phyloP scores from a whole-genome alignment of 2,113 vertebrate species.

The Salvelinus sp. region DNA sequence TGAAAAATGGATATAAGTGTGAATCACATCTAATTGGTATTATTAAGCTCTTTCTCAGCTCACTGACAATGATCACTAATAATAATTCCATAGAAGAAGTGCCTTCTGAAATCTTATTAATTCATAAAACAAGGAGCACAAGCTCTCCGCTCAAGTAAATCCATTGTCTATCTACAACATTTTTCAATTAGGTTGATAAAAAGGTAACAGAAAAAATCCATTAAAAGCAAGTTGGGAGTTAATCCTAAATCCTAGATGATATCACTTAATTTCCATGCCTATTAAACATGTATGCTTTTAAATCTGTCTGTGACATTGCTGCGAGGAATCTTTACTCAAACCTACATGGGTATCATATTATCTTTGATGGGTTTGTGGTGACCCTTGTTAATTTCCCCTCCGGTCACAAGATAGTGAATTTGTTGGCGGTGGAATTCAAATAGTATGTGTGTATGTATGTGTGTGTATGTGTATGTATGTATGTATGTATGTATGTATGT shows the following conservation, averaged over 20 bases:
- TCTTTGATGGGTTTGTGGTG: background rate
- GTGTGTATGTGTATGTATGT: too few relatives aligned
- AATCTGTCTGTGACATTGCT: background rate
- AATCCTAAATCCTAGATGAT: background rate
- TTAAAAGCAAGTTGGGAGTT: background rate
- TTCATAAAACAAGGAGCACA: background rate
- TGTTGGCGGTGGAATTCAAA: background rate
- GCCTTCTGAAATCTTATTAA: conserved; percentile 18
- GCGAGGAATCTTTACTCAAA: background rate
- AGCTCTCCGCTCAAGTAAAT: conserved; percentile 2
- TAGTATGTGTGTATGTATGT: background rate
- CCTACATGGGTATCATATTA: background rate
- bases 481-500: background rate
- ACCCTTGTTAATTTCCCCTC: background rate
- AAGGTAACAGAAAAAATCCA: background rate
- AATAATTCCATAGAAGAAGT: conserved; percentile 15
- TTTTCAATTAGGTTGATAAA: background rate
- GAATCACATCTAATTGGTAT: conserved; percentile 6
- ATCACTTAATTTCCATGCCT: background rate
- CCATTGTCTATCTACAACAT: background rate
- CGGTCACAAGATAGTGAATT: background rate
- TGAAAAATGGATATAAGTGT: conserved; percentile 4
- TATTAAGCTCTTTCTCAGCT: conserved; percentile 5
- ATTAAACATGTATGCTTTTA: background rate
- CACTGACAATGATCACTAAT: conserved; percentile 20